Evolutionary conservation across 35 echinoderm and acorn worm genomes (phyloP).

Genomic region (Holothuria glaberrima): DNA sequence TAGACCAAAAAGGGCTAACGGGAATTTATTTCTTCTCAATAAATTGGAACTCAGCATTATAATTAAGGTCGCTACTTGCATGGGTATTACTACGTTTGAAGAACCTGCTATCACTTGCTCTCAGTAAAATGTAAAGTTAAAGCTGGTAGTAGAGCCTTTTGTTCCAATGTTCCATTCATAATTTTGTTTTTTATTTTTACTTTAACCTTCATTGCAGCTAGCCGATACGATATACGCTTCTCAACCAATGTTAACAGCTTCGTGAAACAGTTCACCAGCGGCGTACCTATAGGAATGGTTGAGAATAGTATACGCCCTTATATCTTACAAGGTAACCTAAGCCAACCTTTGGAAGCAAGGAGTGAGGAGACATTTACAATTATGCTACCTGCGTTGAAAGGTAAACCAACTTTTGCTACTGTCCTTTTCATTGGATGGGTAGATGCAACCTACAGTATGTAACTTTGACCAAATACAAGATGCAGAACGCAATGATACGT

Average conservation of each 20-base stretch:
- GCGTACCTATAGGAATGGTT: neutral
- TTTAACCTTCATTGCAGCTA: neutral
- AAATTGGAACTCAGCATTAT: too few relatives aligned
- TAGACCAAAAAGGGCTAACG: too few relatives aligned
- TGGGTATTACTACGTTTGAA: too few relatives aligned
- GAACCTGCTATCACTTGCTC: too few relatives aligned
- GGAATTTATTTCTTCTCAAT: too few relatives aligned
- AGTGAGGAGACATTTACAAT: constrained; percentile 27
- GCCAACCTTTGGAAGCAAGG: neutral
- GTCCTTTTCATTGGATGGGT: neutral
- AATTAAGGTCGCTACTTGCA: too few relatives aligned
- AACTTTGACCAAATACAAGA: neutral
- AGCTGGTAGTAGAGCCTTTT: too few relatives aligned
- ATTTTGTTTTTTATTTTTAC: neutral
- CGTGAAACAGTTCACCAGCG: neutral
- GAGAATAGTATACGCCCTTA: constrained; percentile 14
- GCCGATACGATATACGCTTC: constrained; percentile 33
- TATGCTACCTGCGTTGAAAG: neutral
- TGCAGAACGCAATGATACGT: neutral
- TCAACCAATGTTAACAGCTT: neutral
- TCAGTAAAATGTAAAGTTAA: too few relatives aligned
- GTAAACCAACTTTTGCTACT: neutral
- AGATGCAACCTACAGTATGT: neutral
- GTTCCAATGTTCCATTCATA: too few relatives aligned
- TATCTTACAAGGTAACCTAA: constrained; percentile 21